Conservation (phyloP, 2,113 vertebrate species). For the Sigmodon hispidus region DNA sequence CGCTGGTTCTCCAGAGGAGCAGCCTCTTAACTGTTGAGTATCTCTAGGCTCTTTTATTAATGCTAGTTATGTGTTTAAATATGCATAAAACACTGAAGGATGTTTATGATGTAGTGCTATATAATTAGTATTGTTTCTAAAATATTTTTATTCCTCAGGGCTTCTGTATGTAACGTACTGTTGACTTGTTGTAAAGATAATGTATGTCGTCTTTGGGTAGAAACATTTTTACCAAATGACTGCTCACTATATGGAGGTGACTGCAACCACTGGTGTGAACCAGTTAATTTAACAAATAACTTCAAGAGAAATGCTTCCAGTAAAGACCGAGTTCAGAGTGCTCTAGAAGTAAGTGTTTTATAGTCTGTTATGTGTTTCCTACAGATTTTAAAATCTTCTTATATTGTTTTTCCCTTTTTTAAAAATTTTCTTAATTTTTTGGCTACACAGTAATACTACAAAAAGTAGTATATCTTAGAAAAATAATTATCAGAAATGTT, state of each 20-base stretch:
- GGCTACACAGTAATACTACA: neutral
- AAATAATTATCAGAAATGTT: conserved; percentile 29
- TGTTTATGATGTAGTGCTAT: conserved; percentile 24
- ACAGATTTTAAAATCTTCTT: conserved; percentile 43
- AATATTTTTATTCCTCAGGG: conserved; percentile 85
- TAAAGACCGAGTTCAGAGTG: conserved; percentile 86
- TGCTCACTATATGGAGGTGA: conserved; percentile 90
- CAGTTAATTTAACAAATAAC: conserved; percentile 83
- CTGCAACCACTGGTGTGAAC: conserved; percentile 84
- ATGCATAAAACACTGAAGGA: conserved; percentile 34
- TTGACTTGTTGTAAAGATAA: conserved; percentile 99
- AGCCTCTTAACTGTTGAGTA: neutral
- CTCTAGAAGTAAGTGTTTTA: conserved; percentile 90
- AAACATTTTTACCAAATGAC: conserved; percentile 97
- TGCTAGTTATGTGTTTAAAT: conserved; percentile 24
- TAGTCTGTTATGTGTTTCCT: conserved; percentile 53
- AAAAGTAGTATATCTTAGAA: conserved; percentile 11
- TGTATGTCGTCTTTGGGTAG: conserved; percentile 97
- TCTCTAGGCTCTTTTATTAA: neutral
- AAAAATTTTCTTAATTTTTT: conserved; percentile 1
- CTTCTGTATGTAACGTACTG: conserved; percentile 95
- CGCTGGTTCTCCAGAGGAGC: neutral
- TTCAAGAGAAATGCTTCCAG: conserved; percentile 89
- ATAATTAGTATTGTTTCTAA: conserved; percentile 55
- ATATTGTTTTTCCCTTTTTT: neutral